These are phyloP conservation scores for Etheostoma cragini DNA, from an alignment of 2,113 vertebrate species.

Conservation along the genomic window DNA sequence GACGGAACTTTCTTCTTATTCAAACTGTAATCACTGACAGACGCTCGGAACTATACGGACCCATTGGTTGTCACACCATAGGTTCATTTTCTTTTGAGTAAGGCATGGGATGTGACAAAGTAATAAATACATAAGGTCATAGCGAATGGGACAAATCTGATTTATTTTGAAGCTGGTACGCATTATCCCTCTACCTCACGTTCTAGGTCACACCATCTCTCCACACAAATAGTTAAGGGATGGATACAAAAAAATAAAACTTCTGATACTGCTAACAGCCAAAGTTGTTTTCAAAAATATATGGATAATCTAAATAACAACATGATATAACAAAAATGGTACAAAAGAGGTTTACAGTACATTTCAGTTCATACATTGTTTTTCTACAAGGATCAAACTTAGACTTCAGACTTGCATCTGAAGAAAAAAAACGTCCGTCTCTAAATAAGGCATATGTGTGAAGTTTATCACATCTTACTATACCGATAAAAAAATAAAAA, in stretches of 20 bases:
- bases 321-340: slow-evolving; percentile 50
- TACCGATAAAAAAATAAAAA: slow-evolving; percentile 35
- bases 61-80: background rate
- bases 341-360: slow-evolving; percentile 70
- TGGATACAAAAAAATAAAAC: slow-evolving; percentile 71
- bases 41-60: slow-evolving; percentile 5
- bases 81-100: background rate
- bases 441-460: slow-evolving; percentile 80
- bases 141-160: slow-evolving; percentile 58
- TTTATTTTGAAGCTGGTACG: slow-evolving; percentile 76
- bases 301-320: slow-evolving; percentile 66
- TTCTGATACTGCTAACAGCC: slow-evolving; percentile 55
- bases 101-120: background rate
- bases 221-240: slow-evolving; percentile 55
- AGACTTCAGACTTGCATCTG: slow-evolving; percentile 72
- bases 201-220: slow-evolving; percentile 33
- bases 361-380: slow-evolving; percentile 52
- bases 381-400: slow-evolving; percentile 51
- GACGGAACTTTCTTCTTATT: background rate
- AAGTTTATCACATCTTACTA: slow-evolving; percentile 66
- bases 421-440: slow-evolving; percentile 55
- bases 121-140: slow-evolving; percentile 17
- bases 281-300: slow-evolving; percentile 65
- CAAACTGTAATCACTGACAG: background rate
- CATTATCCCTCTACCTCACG: slow-evolving; percentile 52